A percentile compares a stretch with the other conserved stretches of the same genome.
Conservation (phyloP, 2,888 invertebrate genomes). For the Leptopterna dolabrata region DNA sequence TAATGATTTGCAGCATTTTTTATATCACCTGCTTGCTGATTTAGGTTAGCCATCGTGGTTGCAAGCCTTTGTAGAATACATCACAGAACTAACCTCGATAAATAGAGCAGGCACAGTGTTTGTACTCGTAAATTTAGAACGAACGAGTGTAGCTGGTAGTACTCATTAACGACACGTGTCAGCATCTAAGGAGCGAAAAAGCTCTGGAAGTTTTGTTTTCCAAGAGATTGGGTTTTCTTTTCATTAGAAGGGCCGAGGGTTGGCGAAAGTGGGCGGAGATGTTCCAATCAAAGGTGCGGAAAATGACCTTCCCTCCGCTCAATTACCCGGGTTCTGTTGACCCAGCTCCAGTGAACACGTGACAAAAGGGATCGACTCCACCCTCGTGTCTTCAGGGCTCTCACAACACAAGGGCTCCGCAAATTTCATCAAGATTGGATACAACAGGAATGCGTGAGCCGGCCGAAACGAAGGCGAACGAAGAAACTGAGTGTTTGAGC, state of each 20-base stretch:
- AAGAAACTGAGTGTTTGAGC: too few relatives aligned
- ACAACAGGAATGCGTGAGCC: too few relatives aligned
- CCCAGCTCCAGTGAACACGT: conserved; percentile 13
- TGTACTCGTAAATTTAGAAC: too few relatives aligned
- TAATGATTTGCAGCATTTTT: too few relatives aligned
- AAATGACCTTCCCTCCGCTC: conserved; percentile 4
- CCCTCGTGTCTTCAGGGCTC: neutral
- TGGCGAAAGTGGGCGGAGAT: neutral
- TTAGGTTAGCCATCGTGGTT: too few relatives aligned
- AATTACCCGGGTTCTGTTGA: conserved; percentile 31
- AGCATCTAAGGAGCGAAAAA: neutral
- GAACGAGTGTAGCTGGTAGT: too few relatives aligned
- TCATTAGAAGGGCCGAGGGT: conserved; percentile 18
- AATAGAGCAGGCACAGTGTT: too few relatives aligned
- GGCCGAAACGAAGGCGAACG: too few relatives aligned
- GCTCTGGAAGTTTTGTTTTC: conserved; percentile 6
- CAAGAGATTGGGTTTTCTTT: conserved; percentile 45
- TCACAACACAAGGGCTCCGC: neutral
- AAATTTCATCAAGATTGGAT: neutral
- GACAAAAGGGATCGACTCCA: neutral
- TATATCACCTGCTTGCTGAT: too few relatives aligned
- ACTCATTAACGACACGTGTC: neutral
- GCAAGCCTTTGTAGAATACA: too few relatives aligned
- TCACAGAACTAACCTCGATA: too few relatives aligned
- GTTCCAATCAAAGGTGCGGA: neutral